Base-by-base conservation (phyloP, 2,797 vertebrate genomes). In the Chelonia mydas region DNA sequence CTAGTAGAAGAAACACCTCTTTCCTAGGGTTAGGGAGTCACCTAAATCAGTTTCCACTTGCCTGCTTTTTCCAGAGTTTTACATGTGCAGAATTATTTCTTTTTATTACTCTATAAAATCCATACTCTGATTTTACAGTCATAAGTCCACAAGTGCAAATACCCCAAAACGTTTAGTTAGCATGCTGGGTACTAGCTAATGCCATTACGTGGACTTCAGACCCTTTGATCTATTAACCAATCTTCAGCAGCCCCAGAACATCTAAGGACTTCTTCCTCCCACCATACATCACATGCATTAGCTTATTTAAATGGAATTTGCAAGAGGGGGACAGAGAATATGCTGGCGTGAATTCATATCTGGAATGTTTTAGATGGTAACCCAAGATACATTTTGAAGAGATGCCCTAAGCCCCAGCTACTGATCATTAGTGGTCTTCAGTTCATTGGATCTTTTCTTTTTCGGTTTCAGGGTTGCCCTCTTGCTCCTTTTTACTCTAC, bases 41-140 rank as follows among this genome's bases (percentile, higher is more conserved):
- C 81, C 78, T 49, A 37, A 54, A 77, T 28, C 21, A 81, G 37
- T 61, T 83, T n/a, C 28, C 55, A 13, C 15, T n/a, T 84, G 15
- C 84, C 85, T 90, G 13, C 27, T 54, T 81, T 88, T 78, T 81
- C 74, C 81, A 77, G 28, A 74, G 55, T 55, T 92, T 93, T 92
- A 88, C 61, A 91, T 84, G 77, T 86, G 81, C 82, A 90, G 23
- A 87, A 96, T 19, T 28, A 47, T 91, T 94, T 54, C 79, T 86
- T 86, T 93, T 93, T 91, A 92, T 76, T 77, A 53, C 61, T 9
- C 87, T 45, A 78, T 96, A 96, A 94, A 96, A 96, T 88, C 95
- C 82, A 83, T 93, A 86, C 87, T 95, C 80, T 17, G 57, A 28
- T 65, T 96, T 93, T 90, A 96, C 1, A 86, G 87, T 55, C 74